Evolutionary conservation across 1,140 invertebrate genomes (phyloP), one percentile per base, ranked within the genome.

Genomic region (Drosophila bocqueti): DNA sequence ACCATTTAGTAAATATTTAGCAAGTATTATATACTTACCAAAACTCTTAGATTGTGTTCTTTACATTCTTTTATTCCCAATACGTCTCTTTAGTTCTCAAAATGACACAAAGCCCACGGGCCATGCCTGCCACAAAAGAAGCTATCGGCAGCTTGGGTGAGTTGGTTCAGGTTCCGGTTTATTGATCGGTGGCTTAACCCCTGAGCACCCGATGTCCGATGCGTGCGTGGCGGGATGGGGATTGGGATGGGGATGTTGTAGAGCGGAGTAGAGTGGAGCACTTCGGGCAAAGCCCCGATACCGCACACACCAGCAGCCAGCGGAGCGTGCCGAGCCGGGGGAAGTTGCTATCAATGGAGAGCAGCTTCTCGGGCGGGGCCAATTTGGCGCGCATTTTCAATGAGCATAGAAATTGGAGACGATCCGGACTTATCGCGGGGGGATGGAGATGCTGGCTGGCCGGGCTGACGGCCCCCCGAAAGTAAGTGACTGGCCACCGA

Each of bases 351-450:
- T 87, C 84, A 89, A 81, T 81, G 73, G 76, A 69, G 71, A 66
- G 59, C 55, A 60, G 73, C 47, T 77, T 45, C 68, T 79, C 66
- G 66, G 63, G 18, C 54, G 71, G 36, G 46, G 42, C 50, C 52
- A 77, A 78, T 78, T 89, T 89, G 84, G 81, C 78, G 79, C 61
- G 83, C 83, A 82, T 69, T 87, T 85, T 73, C 62, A 73, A 68
- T 80, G 69, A 84, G 59, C 59, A 83, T 87, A 90, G 74, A 90
- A 89, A 83, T 76, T 76, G 63, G 76, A 64, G 73, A 77, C 82
- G 63, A 60, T 79, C 67, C 67, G 59, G 68, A 38, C 78, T 85
- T 85, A 85, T 85, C 82, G 43, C 24, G 31, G 36, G 68, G 67
- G 67, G 47, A 10, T 34, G 71, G 40, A 43, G 72, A 63, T 62